Conservation (phyloP, 2,113 vertebrate genomes). For the Xiphophorus hellerii region DNA sequence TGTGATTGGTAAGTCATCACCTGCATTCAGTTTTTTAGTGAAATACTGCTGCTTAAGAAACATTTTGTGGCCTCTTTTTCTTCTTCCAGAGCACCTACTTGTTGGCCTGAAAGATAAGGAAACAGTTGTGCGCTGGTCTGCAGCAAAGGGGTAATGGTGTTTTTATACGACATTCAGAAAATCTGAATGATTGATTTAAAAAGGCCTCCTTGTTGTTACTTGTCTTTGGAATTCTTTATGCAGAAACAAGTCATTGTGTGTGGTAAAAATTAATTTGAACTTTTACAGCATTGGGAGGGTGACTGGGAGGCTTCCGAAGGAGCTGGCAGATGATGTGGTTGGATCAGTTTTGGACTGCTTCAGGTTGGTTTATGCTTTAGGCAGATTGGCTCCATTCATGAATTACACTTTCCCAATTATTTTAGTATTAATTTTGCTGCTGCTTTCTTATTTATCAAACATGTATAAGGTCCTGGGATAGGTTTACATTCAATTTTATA, state of each 20-base stretch:
- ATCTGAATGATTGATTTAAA: conserved; percentile 4
- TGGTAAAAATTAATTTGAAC: conserved; percentile 3
- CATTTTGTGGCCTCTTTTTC: background rate
- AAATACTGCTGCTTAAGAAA: background rate
- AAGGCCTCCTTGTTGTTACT: conserved; percentile 13
- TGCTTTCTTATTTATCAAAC: background rate
- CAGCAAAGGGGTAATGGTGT: conserved; percentile 90
- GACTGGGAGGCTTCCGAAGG: conserved; percentile 91
- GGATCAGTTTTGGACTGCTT: conserved; percentile 94
- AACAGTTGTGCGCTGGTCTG: conserved; percentile 96
- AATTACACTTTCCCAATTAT: background rate
- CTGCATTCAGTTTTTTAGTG: background rate
- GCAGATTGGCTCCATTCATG: background rate
- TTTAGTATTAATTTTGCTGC: background rate
- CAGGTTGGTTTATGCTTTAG: conserved; percentile 78
- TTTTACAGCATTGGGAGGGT: conserved; percentile 88
- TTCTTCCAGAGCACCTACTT: conserved; percentile 88
- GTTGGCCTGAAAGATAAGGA: conserved; percentile 95
- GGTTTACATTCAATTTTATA: background rate
- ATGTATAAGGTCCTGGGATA: background rate
- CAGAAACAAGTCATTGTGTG: background rate
- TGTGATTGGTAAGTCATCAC: conserved; percentile 85
- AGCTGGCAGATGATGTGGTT: conserved; percentile 95
- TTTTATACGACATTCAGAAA: background rate
- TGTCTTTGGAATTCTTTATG: conserved; percentile 20